Conservation (phyloP, 2,113 vertebrate species). For the Vidua macroura region DNA sequence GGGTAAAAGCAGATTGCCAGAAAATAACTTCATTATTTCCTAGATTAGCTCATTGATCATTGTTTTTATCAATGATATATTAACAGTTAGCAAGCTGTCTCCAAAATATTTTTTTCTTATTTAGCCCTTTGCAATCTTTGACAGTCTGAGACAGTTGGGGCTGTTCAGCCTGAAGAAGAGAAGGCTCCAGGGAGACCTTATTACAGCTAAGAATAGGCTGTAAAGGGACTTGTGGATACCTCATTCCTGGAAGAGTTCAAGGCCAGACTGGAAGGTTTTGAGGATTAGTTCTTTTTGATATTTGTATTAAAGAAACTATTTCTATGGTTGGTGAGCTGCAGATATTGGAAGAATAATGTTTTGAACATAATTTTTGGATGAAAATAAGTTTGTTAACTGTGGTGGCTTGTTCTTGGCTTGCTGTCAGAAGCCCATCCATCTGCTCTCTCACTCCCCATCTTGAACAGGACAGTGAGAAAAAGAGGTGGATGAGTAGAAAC, state of each 20-base stretch:
- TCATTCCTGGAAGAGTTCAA: not conserved
- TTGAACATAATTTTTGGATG: not conserved
- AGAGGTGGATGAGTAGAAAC: not conserved
- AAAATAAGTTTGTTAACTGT: not conserved
- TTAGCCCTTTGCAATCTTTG: not conserved
- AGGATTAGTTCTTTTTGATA: not conserved
- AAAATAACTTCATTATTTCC: not conserved
- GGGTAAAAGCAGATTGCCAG: not conserved
- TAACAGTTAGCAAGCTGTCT: not conserved
- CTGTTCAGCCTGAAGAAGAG: not conserved
- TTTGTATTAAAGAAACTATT: not conserved
- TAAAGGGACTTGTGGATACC: not conserved
- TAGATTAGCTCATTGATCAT: not conserved
- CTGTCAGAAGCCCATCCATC: not conserved
- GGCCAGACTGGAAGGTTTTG: not conserved
- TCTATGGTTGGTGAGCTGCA: not conserved
- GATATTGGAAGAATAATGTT: not conserved
- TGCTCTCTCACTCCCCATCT: not conserved
- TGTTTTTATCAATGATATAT: not conserved
- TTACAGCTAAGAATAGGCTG: not conserved
- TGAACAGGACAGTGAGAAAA: not conserved
- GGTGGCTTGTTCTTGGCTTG: not conserved
- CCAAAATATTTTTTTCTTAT: not conserved
- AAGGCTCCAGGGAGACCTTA: not conserved
- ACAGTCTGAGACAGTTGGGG: not conserved